Conservation (phyloP, 2,113 vertebrate genomes). For the Sinocyclocheilus grahami region DNA sequence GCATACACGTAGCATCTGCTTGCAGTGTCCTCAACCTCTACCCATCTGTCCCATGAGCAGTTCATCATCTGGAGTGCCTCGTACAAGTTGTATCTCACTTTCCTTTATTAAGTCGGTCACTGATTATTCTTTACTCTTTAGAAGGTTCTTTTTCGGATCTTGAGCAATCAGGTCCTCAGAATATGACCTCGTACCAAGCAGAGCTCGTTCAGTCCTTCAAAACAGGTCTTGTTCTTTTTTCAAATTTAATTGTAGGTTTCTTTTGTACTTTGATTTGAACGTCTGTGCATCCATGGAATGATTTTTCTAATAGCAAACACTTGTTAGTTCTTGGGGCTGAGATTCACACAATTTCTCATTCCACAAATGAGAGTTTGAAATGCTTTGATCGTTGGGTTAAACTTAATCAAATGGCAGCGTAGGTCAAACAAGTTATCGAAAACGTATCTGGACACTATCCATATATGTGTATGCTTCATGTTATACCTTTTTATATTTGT, state of each 20-base stretch:
- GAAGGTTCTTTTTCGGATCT: neutral
- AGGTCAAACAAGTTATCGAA: constrained; percentile 43
- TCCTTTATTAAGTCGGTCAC: constrained; percentile 9
- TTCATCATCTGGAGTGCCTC: constrained; percentile 24
- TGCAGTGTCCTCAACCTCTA: constrained; percentile 23
- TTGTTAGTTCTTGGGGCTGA: neutral
- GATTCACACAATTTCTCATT: too few relatives aligned
- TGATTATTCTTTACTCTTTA: constrained; percentile 9
- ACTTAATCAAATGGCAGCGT: constrained; percentile 31
- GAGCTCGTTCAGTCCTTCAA: neutral
- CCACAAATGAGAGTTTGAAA: neutral
- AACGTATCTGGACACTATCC: neutral
- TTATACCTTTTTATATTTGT: neutral
- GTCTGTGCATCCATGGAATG: neutral
- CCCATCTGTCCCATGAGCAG: constrained; percentile 32
- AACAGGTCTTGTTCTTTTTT: neutral
- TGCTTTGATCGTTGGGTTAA: neutral
- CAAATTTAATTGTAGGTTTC: neutral
- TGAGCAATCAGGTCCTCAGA: neutral
- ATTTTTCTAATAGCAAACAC: neutral
- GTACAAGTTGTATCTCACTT: constrained; percentile 26
- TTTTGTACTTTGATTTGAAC: constrained; percentile 25
- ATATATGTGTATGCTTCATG: neutral
- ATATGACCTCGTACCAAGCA: neutral
- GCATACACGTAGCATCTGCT: neutral